Percentiles rank a stretch among this genome's conserved stretches.
Conservation (phyloP, 2,113 vertebrate species). For the Calyptomena viridis region DNA sequence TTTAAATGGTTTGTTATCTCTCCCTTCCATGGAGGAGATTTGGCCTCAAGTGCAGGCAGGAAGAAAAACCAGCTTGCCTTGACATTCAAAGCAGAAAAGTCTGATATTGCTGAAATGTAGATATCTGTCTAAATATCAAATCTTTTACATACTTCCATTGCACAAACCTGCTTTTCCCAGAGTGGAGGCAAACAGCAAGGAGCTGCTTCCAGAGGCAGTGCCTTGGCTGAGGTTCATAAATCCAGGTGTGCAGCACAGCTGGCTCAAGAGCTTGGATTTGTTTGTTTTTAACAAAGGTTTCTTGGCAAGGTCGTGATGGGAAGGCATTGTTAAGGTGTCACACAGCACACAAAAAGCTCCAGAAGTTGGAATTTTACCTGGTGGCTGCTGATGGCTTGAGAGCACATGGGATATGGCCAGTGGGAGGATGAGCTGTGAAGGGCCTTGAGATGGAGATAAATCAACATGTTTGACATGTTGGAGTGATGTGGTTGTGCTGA, state of each 20-base stretch:
- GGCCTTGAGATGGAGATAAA: neutral
- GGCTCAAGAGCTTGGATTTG: neutral
- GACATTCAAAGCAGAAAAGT: neutral
- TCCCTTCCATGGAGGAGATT: neutral
- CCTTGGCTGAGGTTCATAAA: neutral
- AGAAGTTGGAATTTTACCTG: neutral
- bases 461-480: rapidly evolving
- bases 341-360: neutral
- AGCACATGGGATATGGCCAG: neutral
- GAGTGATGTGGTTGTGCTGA: neutral
- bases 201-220: neutral
- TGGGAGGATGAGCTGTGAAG: neutral
- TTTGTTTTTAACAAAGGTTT: neutral
- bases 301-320: neutral
- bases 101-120: neutral
- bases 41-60: too few species aligned
- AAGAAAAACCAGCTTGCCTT: rapidly evolving
- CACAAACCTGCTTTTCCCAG: neutral
- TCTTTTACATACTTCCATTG: neutral
- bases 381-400: neutral
- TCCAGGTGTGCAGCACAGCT: neutral
- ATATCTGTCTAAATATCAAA: neutral
- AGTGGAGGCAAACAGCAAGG: neutral
- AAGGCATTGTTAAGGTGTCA: neutral
- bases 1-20: neutral